These are phyloP conservation scores for Steatornis caripensis DNA, from an alignment of 2,113 vertebrate genomes.

Conservation along the genomic window DNA sequence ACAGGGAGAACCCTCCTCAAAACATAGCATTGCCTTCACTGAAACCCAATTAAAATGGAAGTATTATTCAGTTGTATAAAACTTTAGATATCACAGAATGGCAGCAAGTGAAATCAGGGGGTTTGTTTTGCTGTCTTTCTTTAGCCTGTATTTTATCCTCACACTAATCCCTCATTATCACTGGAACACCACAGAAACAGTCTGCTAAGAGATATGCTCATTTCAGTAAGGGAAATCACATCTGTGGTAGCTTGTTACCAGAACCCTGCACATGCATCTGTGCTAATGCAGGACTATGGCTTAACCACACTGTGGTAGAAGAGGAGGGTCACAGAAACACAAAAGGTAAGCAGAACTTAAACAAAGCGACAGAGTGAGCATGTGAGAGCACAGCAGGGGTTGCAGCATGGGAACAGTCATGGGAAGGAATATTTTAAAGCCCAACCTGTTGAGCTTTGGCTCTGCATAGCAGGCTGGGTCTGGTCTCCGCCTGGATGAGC, in stretches of 20 bases:
- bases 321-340: background rate
- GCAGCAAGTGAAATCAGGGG: background rate
- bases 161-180: background rate
- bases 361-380: background rate
- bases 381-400: background rate
- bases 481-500: background rate
- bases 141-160: background rate
- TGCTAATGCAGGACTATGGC: background rate
- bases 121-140: background rate
- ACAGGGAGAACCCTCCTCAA: background rate
- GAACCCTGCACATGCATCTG: background rate
- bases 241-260: background rate
- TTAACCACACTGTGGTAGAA: background rate
- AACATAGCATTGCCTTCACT: background rate
- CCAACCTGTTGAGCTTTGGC: slow-evolving; percentile 45
- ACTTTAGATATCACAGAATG: background rate
- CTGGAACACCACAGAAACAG: background rate
- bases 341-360: background rate
- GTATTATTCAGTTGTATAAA: background rate
- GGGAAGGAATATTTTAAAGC: background rate
- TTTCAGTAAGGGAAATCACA: background rate
- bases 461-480: slow-evolving; percentile 43
- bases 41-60: background rate
- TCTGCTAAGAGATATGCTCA: background rate
- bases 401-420: background rate